Evolutionary conservation across 2,888 invertebrate genomes (phyloP), one percentile per base, ranked within the genome.

Genomic region (Nipponacmea schrenckii): DNA sequence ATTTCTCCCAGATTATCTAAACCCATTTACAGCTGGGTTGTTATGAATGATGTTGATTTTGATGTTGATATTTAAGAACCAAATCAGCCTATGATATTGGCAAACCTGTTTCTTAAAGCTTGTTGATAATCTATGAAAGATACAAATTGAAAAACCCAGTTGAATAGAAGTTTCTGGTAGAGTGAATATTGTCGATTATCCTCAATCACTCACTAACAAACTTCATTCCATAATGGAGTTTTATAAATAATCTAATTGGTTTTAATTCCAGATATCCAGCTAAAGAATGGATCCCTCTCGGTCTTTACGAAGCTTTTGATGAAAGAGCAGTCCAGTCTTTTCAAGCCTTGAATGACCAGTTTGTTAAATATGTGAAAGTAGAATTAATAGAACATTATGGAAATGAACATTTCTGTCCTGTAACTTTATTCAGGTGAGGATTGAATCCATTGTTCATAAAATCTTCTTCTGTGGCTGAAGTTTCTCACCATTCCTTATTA

Each of bases 321-420:
- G 94, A 95, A 84, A 92, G 96, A 73, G 93, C 93, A 70, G 92
- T 96, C 48, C 97, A 98, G 88, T 94, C 93, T 80, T 97, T 97
- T 85, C 92, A 93, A 79, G 90, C 96, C 7, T 73, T 68, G 5
- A 74, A 79, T 17, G 76, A 80, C 48, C 81, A 83, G 46, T 84
- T 79, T 72, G 79, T 82, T 68, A 85, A 85, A 74, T 85, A 77
- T 76, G 79, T 85, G 26, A 75, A 90, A 88, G 88, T 92, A 63
- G 98, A 99, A 84, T 92, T 99, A 85, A 92, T 95, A 77, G 95
- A 96, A 56, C 97, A 99, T 89, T 95, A 97, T 88, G 98, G 98
- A 26, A 93, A 94, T 12, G 98, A 99, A 89, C 98, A 99, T 88
- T 99, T 95, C 88, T 99, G 99, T 87, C 98, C 99, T 0, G 92